These are phyloP conservation scores for Probosciger aterrimus DNA, from an alignment of 2,113 vertebrate genomes.

Conservation along the genomic window DNA sequence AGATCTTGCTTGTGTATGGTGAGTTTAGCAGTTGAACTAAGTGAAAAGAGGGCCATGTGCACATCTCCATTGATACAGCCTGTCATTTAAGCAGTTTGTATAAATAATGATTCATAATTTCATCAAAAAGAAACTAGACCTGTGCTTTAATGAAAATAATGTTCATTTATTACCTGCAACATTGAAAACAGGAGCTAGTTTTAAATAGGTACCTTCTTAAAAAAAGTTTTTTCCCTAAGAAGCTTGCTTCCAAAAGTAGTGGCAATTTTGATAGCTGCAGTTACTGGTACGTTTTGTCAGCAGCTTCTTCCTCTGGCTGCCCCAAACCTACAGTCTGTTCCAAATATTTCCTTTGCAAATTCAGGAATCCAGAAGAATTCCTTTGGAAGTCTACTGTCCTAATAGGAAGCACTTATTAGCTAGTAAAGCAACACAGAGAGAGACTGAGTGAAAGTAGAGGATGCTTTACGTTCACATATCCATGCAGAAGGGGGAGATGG, in stretches of 20 bases:
- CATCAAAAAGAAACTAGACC: neutral
- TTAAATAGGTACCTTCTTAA: neutral
- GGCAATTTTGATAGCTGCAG: neutral
- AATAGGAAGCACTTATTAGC: neutral
- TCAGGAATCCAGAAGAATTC: neutral
- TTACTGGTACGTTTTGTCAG: neutral
- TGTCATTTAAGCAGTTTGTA: neutral
- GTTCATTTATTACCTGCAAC: neutral
- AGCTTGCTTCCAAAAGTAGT: neutral
- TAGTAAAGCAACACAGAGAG: neutral
- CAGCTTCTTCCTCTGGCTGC: neutral
- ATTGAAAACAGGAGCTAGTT: neutral
- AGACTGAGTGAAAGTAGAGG: neutral
- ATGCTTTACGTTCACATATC: neutral
- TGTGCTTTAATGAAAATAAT: neutral
- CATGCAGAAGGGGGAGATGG: neutral
- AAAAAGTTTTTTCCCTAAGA: neutral
- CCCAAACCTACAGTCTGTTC: neutral
- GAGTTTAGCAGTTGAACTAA: neutral
- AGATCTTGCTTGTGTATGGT: rapidly evolving
- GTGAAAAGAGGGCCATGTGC: neutral
- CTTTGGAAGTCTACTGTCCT: neutral
- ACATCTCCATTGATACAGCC: neutral
- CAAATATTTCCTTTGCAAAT: neutral
- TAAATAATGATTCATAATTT: neutral